Base-by-base conservation (phyloP, 37 sponge, comb jelly and placozoan species). In the Cliona cf. orientalis region DNA sequence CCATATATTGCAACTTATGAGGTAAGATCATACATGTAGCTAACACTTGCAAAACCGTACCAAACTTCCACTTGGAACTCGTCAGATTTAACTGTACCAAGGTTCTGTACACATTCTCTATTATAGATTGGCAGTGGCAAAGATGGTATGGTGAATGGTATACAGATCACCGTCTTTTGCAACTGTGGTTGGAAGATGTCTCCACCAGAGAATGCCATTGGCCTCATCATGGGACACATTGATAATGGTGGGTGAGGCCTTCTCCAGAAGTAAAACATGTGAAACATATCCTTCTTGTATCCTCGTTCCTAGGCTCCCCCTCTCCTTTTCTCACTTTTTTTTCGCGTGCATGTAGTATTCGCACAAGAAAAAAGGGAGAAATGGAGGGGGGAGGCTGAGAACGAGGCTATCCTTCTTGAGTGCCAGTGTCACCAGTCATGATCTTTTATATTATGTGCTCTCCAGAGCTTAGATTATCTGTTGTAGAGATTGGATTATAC, bases 111-210 rank as follows among this genome's bases (percentile, higher is more conserved):
- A 11, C 21, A 23, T 1, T 68, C 6, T 23, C 38, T 0, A 12
- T 26, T 71, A 22, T 42, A 92, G 93, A 72, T 76, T 81, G 94
- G 94, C 36, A 86, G 58, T 69, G 79, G 61, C 72, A 79, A 89
- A 31, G 71, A 71, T 55, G 94, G 94, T 45, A 32, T 72, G 35
- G 61, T 93, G 28, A 90, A 86, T 86, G 90, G 80, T 12, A 77
- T 93, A 21, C 35, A 72, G 56, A 65, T 90, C 46, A 86, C 58
- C 3, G 23, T 89, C n/a, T 93, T 82, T 74, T 44, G 5, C n/a
- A 57, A 93, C 73, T 59, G 59, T 77, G 94, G 94, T 7, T 82
- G 58, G 53, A 42, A 32, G n/a, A n/a, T n/a, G n/a, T n/a, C n/a
- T 43, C 64, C 74, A 35, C 84, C 89, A 82, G 86, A 89, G 29